These are phyloP conservation scores for Chalcosyrphus nemorum DNA, from an alignment of 2,888 invertebrate genomes.

Conservation along the genomic window DNA sequence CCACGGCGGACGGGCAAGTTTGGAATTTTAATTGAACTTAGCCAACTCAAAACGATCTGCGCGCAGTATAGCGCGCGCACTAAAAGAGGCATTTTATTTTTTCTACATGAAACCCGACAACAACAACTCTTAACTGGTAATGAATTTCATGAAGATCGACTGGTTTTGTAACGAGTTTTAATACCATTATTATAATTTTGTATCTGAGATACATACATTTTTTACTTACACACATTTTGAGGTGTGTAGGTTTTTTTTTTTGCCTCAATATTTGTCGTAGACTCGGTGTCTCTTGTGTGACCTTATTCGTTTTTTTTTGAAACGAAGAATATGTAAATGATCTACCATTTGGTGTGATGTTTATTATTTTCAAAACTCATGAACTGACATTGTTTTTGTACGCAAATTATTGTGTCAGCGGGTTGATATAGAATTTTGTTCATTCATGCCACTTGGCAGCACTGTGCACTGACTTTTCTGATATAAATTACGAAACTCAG, in stretches of 20 bases:
- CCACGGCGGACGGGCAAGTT: conserved; percentile 20
- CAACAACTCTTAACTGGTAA: conserved; percentile 49
- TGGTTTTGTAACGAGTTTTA: conserved; percentile 63
- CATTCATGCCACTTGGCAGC: too few relatives aligned
- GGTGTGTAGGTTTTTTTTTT: too few relatives aligned
- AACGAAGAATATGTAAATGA: conserved; percentile 64
- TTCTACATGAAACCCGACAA: conserved; percentile 14
- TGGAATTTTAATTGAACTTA: conserved; percentile 65
- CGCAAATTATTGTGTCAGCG: too few relatives aligned
- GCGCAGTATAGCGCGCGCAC: neutral
- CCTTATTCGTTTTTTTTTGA: conserved; percentile 68
- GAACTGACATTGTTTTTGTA: conserved; percentile 20
- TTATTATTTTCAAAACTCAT: conserved; percentile 18
- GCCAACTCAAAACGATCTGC: conserved; percentile 14
- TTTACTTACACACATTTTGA: neutral
- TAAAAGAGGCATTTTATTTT: neutral
- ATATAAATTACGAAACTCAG: too few relatives aligned
- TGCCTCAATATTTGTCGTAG: conserved; percentile 45
- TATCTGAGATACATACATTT: conserved; percentile 10
- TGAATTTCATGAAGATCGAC: conserved; percentile 55
- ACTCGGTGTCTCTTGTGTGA: conserved; percentile 67
- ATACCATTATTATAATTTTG: conserved; percentile 32
- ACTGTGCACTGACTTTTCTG: too few relatives aligned
- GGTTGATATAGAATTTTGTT: too few relatives aligned
- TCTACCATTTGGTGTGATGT: conserved; percentile 2